These are phyloP conservation scores for Gallirallus australis DNA, from an alignment of 2,797 vertebrate species.

Conservation along the genomic window DNA sequence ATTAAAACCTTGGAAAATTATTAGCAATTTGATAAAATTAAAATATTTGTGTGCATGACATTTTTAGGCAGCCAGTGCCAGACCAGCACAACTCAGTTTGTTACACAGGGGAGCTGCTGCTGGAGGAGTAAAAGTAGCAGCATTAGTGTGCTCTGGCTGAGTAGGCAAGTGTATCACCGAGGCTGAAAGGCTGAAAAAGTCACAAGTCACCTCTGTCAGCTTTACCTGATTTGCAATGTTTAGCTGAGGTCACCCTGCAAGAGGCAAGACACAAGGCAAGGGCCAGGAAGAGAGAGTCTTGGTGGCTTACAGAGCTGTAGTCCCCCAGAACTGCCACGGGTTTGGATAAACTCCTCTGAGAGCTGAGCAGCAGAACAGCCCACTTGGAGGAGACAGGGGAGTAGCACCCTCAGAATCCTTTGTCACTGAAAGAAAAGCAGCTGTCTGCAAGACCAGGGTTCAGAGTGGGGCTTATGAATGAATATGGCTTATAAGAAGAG, in stretches of 20 bases:
- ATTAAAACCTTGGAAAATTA: conserved; percentile 41
- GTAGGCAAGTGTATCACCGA: background rate
- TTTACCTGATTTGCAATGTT: background rate
- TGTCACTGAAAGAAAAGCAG: background rate
- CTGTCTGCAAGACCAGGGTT: background rate
- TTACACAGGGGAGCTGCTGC: background rate
- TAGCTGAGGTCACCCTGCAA: background rate
- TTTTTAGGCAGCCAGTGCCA: conserved; percentile 15
- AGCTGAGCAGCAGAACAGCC: background rate
- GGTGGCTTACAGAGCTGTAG: background rate
- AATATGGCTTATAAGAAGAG: background rate
- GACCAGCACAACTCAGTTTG: conserved; percentile 11
- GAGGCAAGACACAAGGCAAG: background rate
- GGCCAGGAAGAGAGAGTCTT: background rate
- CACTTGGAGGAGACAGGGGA: background rate
- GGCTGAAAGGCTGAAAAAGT: background rate
- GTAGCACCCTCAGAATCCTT: background rate
- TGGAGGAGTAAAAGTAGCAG: background rate
- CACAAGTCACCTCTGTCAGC: background rate
- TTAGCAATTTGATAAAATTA: background rate
- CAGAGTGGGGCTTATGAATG: background rate
- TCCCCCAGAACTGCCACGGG: background rate
- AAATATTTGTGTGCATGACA: background rate
- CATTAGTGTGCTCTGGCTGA: background rate
- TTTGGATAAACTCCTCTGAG: background rate